Conservation (phyloP, 2,888 invertebrate species). For the Fragum whitleyi region DNA sequence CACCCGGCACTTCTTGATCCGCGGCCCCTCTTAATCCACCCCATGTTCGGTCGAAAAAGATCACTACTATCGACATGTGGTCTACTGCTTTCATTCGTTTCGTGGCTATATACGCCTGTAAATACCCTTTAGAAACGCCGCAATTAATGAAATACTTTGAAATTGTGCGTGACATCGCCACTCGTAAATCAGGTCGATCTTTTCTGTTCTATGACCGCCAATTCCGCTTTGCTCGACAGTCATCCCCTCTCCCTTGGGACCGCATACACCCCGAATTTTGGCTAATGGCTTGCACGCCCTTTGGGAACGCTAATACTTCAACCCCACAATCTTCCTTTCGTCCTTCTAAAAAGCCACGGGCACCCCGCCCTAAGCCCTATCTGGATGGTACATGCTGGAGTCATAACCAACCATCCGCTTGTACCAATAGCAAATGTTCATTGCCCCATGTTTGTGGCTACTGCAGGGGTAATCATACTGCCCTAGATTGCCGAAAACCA, state of each 20-base stretch:
- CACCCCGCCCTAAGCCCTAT: neutral
- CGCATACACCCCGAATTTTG: neutral
- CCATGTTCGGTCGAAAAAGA: neutral
- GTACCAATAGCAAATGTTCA: neutral
- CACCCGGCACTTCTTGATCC: neutral
- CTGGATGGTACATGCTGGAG: neutral
- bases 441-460: constrained; percentile 8
- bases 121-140: constrained; percentile 16
- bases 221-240: neutral
- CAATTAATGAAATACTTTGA: constrained; percentile 29
- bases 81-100: constrained; percentile 25
- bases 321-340: neutral
- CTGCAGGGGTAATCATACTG: constrained; percentile 4
- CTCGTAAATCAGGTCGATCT: neutral
- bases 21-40: neutral
- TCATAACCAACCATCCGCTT: neutral
- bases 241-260: neutral
- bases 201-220: neutral
- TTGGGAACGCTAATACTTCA: neutral
- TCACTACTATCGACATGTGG: constrained; percentile 21
- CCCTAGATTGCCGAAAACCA: neutral
- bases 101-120: constrained; percentile 22
- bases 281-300: neutral
- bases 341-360: neutral
- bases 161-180: constrained; percentile 9